Evolutionary conservation across 2,797 vertebrate species (phyloP).

Genomic region (Intellagama lesueurii): DNA sequence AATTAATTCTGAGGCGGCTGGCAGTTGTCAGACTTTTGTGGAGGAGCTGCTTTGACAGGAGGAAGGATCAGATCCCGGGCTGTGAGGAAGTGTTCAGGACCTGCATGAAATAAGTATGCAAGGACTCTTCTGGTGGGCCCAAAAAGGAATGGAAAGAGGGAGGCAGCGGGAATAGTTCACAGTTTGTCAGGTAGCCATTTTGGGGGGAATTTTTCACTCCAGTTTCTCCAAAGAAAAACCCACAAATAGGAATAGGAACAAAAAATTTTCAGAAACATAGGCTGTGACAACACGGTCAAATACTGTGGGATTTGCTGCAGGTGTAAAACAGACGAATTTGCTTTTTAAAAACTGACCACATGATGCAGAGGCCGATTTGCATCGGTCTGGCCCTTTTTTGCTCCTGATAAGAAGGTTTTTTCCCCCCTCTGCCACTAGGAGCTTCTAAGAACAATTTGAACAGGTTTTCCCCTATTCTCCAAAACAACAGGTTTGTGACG

Average conservation of each 20-base stretch:
- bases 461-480: no score
- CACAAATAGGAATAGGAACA: not conserved
- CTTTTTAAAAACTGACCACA: no score
- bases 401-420: no score
- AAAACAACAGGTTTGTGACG: no score
- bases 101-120: not conserved
- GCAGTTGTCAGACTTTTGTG: constrained; percentile 24
- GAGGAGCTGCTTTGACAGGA: constrained; percentile 28
- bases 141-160: not conserved
- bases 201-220: not conserved
- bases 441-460: no score
- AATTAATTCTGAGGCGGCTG: constrained; percentile 36
- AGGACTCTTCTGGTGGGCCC: not conserved
- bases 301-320: no score
- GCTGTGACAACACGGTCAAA: no score
- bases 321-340: no score
- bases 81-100: constrained; percentile 1
- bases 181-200: not conserved
- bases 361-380: no score
- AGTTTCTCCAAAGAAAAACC: not conserved
- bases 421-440: no score
- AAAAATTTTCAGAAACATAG: not conserved
- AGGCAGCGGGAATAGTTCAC: not conserved
- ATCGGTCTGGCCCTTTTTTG: no score
- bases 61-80: not conserved